A percentile compares a stretch with the other conserved stretches of the same genome.
Evolutionary conservation across 1,140 invertebrate species (phyloP).

Genomic region (Nylanderia fulva): DNA sequence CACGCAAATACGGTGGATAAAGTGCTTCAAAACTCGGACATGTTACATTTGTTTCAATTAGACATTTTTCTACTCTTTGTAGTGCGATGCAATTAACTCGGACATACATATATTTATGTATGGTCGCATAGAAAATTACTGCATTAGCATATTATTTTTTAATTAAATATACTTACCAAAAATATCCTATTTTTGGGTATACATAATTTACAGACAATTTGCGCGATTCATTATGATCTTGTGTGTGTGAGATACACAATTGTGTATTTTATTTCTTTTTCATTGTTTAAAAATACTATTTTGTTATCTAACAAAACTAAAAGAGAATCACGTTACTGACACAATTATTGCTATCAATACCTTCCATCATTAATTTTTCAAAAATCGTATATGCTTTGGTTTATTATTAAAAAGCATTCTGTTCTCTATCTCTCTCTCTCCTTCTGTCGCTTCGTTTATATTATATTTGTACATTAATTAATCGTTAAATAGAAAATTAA

Average conservation of each 20-base stretch:
- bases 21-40: conserved; percentile 47
- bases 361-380: not conserved
- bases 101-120: conserved; percentile 2
- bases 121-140: not conserved
- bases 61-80: not conserved
- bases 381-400: not conserved
- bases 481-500: conserved; percentile 19
- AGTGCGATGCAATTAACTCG: conserved; percentile 6
- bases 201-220: not conserved
- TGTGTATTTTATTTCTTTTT: too few relatives aligned
- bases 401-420: not conserved
- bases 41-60: conserved; percentile 50
- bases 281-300: too few relatives aligned
- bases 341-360: not conserved
- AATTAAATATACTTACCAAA: not conserved
- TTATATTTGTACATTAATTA: not conserved
- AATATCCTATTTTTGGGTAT: not conserved
- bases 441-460: not conserved
- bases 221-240: not conserved
- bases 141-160: not conserved
- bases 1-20: conserved; percentile 49
- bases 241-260: too few relatives aligned
- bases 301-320: not conserved
- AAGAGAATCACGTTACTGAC: not conserved
- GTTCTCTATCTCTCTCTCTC: too few relatives aligned